Base-by-base conservation (phyloP, 2,113 vertebrate genomes). In the Hippocampus abdominalis region DNA sequence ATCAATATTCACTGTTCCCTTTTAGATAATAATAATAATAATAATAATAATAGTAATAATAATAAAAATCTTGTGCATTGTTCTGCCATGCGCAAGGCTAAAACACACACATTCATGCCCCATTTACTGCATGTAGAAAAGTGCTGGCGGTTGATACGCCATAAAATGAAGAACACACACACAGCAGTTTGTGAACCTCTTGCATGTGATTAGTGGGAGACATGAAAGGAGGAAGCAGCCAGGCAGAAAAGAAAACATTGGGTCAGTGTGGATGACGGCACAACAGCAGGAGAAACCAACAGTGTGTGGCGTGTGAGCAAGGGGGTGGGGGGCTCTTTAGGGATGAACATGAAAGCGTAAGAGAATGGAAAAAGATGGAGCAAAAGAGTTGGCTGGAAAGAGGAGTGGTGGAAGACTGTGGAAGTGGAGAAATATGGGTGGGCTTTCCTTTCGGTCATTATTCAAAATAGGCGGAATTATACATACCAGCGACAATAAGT, bases 191-290 rank as follows among this genome's bases (percentile, higher is more conserved):
- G 29, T 69, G 74, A 82, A 70, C 75, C 71, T 53, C 74, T 79
- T 81, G 75, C 5, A 46, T 72, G 36, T 74, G 80, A 85, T 85
- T 79, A 83, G 78, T 23, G 68, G 46, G 65, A 40, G 44, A 77
- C 71, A 69, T 68, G 71, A 83, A 56, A 76, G 54, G 72, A 76
- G 80, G 76, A 80, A 66, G 74, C 78, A 72, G 76, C 12, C 1
- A 66, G 69, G 79, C 72, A 71, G 70, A 74, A 78, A 83, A 61
- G n/a, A 71, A 81, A 83, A 75, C 77, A 80, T 25, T 1, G 59
- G 71, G 71, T 72, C 79, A 73, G 64, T 0, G 27, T 53, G 64
- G 66, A 68, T 60, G 76, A 81, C 49, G 7, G 74, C 72, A 56
- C 12, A 29, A 67, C 4, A 20, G 20, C 1, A 1, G 51, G 29